Base-by-base conservation (phyloP, 2,888 invertebrate genomes). In the Acronicta leporina region DNA sequence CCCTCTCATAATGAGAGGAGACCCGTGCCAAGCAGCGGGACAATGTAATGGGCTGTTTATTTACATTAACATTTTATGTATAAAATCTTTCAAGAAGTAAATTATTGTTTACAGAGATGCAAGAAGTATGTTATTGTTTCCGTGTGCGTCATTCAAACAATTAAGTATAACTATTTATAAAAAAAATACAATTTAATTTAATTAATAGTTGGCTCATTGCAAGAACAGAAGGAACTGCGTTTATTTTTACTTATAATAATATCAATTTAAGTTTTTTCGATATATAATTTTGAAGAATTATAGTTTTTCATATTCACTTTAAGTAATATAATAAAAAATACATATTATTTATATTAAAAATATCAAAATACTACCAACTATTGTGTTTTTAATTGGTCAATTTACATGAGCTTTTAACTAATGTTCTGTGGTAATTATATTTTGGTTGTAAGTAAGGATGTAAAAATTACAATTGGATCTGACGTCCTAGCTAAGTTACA, bases 81-180 rank as follows among this genome's bases (percentile, higher is more conserved):
- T 30, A 9, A 30, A 9, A 30, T 33, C 30, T 10, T 30, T 9
- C 30, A 33, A 11, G 11, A 33, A 11, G 10, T 33, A 7, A 1
- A 1, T 5, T n/a, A 30, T 72, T 61, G 56, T 62, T 73, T 63
- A 50, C 47, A 42, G 13, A 15, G 8, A 33, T 25, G n/a, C n/a
- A n/a, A n/a, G n/a, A n/a, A n/a, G n/a, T n/a, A n/a, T n/a, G n/a
- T 53, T 44, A 48, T 20, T 40, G 57, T 60, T 68, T 71, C 59
- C 53, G 62, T 53, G 52, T 56, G 45, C 73, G 73, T 73, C 68
- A 70, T 43, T 13, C 43, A 5, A 40, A 33, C 11, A 33, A 33
- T 10, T 1, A 9, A 0, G 1, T 30, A 0, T 30, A 8, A 2
- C 8, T 11, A 33, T 33, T 33, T 11, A 11, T 11, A 10, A 33